A percentile compares a stretch with the other conserved stretches of the same genome.
Conservation (phyloP, 2,888 invertebrate genomes). For the Melanargia galathea region DNA sequence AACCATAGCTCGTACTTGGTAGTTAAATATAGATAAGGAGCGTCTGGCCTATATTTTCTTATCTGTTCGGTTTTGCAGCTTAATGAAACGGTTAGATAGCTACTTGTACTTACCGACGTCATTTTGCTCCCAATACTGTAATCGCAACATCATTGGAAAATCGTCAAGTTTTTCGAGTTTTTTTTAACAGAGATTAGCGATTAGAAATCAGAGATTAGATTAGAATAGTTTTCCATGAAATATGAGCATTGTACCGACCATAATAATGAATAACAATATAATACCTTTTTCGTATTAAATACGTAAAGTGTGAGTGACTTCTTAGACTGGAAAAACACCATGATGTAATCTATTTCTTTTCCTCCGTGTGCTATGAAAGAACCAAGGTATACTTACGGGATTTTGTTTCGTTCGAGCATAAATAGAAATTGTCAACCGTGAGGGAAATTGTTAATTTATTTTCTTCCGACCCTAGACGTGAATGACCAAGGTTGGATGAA, state of each 20-base stretch:
- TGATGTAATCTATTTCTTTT: not conserved
- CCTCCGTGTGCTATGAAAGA: not conserved
- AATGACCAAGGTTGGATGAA: conserved; percentile 66
- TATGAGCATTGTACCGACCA: too few relatives aligned
- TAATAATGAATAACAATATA: too few relatives aligned
- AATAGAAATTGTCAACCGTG: not conserved
- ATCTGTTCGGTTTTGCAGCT: conserved; percentile 7
- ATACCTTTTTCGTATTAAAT: not conserved
- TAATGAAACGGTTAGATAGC: conserved; percentile 6
- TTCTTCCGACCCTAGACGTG: conserved; percentile 53
- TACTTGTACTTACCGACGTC: not conserved
- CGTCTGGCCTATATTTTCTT: conserved; percentile 16
- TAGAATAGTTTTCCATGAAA: too few relatives aligned
- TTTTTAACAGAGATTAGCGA: too few relatives aligned
- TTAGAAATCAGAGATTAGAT: too few relatives aligned
- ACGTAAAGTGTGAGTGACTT: too few relatives aligned
- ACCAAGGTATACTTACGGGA: not conserved
- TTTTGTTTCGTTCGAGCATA: not conserved
- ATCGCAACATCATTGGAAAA: not conserved
- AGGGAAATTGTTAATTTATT: conserved; percentile 38
- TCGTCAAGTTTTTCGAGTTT: too few relatives aligned
- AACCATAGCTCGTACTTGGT: not conserved
- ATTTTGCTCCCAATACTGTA: not conserved
- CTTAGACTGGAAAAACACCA: not conserved
- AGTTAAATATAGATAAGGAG: not conserved